Base-by-base conservation (phyloP, 1,140 invertebrate species). In the Galendromus occidentalis region DNA sequence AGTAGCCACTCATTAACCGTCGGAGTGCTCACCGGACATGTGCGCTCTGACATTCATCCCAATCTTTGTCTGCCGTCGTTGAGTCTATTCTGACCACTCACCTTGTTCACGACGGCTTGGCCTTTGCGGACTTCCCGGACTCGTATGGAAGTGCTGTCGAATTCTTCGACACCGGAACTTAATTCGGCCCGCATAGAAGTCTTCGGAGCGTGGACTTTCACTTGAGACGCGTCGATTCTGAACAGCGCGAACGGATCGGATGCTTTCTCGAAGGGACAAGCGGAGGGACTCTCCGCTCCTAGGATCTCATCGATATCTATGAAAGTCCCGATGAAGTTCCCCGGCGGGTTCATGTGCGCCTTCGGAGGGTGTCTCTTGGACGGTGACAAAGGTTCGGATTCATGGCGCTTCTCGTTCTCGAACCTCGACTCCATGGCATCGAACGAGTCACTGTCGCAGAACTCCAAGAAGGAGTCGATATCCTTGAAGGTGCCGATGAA, bases 401-500 rank as follows among this genome's bases (percentile, higher is more conserved):
- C 33, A 25, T 59, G 51, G 51, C 14, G 14, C 33, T 25, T 59
- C 25, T 59, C 51, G 22, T 59, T 59, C 25, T 59, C 51, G 51
- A 59, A 59, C 20, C 25, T 59, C 14, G 51, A 20, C 33, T 59
- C 51, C 51, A 59, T 59, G 14, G 51, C 51, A 22, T 59, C 51
- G 51, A 59, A 59, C 14, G 25, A 29, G 51, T 59, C 51, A 59
- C 51, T 59, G 22, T 59, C 51, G 20, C 51, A 59, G 51, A 59
- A 59, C 51, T 59, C 51, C 51, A 59, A 25, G 22, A 59, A 59
- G 25, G 51, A 59, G 22, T 59, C 51, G 9, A 59, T 59, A 59
- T 59, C 51, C 22, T 59, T 59, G 51, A 59, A 59, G 51, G 51
- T 59, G 33, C 51, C 51, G 33, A 59, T 59, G 33, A 59, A 59